Conservation (phyloP, 2,888 invertebrate species). For the Ormyrus thymus region DNA sequence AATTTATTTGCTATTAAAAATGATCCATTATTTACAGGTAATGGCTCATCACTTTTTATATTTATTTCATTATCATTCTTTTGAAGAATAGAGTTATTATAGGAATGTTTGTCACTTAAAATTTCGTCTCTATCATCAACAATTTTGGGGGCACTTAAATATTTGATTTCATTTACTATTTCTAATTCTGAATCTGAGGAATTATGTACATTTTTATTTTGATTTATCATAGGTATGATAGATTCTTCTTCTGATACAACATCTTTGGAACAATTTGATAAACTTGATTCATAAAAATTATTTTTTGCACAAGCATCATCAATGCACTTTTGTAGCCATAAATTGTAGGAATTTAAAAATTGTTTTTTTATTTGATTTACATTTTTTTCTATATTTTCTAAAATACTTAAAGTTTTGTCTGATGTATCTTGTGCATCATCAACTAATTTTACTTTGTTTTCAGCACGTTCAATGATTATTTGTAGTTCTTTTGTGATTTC, state of each 20-base stretch:
- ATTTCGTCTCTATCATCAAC: no score
- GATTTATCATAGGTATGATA: not conserved
- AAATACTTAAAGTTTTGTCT: constrained; percentile 1
- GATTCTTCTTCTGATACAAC: not conserved
- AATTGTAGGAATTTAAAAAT: constrained; percentile 18
- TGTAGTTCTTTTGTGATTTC: constrained; percentile 7
- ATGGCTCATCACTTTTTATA: no score
- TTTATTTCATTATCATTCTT: no score
- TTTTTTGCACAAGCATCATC: not conserved
- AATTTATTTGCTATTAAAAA: no score
- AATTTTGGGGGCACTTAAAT: not conserved
- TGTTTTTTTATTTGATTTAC: constrained; percentile 3
- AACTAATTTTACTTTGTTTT: constrained; percentile 10
- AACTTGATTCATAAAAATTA: not conserved
- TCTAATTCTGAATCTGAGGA: constrained; percentile 25
- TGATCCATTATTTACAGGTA: no score
- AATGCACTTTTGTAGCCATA: constrained; percentile 18
- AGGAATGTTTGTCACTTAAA: no score
- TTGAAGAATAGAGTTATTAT: no score
- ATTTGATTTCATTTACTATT: constrained; percentile 43
- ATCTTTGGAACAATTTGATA: not conserved
- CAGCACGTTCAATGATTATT: not conserved
- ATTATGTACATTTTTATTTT: not conserved
- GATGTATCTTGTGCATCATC: constrained; percentile 12
- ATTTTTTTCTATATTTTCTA: constrained; percentile 15